Evolutionary conservation across 2,888 invertebrate genomes (phyloP), one percentile per base, ranked within the genome.

Genomic region (Petrophora chlorosata): DNA sequence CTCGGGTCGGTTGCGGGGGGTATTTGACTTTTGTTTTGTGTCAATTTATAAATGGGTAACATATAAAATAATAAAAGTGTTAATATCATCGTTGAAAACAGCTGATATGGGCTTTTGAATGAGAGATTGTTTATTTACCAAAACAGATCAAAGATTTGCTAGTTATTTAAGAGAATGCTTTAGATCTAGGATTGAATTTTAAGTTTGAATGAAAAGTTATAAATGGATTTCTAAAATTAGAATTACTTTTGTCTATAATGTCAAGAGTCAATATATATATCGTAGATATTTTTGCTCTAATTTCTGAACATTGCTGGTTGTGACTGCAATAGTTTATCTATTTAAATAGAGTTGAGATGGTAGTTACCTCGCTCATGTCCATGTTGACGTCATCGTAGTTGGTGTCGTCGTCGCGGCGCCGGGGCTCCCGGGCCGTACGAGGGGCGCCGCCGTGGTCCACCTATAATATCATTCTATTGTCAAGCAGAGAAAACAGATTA

Each of bases 321-420:
- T 7, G 30, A 32, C 46, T 53, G 60, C 53, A 17, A 30, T 47
- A 44, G 5, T 12, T n/a, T 34, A 32, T 23, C 10, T 15, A 4
- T 32, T 19, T 7, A 19, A 32, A 23, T 51, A 41, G 25, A 45
- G 22, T 45, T 34, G 48, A 32, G 34, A 46, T 40, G 43, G 59
- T 68, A 86, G 59, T 82, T 92, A 93, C 95, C 92, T 93, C 93
- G 88, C 95, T 95, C 91, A 95, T 91, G 66, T 95, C 95, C 95
- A 95, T 95, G 77, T 94, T 94, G 55, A 95, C 94, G 62, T 94
- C 93, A 64, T 95, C 95, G 71, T 95, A 95, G 82, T 95, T 95
- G 50, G 92, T 93, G 73, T 94, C 94, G 50, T 91, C 92, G 32
- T 91, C 89, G 39, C 86, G 85, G 42, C 85, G 82, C 39, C 83